These are phyloP conservation scores for Leucozona laternaria DNA, from an alignment of 2,888 invertebrate species.

Conservation along the genomic window DNA sequence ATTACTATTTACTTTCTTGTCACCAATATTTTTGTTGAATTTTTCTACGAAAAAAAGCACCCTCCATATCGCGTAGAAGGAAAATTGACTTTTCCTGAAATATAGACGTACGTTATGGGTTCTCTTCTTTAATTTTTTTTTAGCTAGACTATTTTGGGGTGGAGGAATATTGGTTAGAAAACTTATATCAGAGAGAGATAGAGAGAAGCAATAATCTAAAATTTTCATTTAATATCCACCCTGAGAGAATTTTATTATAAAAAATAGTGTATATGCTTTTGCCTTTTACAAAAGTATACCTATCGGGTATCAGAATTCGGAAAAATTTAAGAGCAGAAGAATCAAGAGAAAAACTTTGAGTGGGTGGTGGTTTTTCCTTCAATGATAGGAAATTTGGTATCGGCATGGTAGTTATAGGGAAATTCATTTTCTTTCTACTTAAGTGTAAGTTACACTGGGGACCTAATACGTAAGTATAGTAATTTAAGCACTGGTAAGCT, in stretches of 20 bases:
- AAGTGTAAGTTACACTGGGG: neutral
- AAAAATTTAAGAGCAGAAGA: constrained; percentile 23
- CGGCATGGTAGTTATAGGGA: constrained; percentile 35
- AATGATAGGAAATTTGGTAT: constrained; percentile 6
- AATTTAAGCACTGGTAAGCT: too few relatives aligned
- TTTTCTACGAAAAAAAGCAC: constrained; percentile 78
- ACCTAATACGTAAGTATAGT: too few relatives aligned
- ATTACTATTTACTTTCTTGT: constrained; percentile 58
- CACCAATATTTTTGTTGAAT: constrained; percentile 75
- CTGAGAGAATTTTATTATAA: constrained; percentile 27
- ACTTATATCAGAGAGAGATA: constrained; percentile 55
- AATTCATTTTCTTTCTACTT: neutral
- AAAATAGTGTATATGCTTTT: constrained; percentile 18
- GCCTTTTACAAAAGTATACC: constrained; percentile 52
- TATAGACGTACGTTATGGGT: constrained; percentile 67
- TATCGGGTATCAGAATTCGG: constrained; percentile 45
- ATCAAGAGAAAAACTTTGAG: constrained; percentile 49
- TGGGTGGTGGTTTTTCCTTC: constrained; percentile 46
- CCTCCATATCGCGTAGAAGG: constrained; percentile 79
- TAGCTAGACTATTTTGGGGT: constrained; percentile 66
- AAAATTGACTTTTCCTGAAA: constrained; percentile 78
- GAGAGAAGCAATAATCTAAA: constrained; percentile 46
- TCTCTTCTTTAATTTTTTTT: constrained; percentile 50
- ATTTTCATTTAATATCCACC: constrained; percentile 67
- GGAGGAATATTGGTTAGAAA: constrained; percentile 70